phyloP scores from a whole-genome alignment of 2,113 vertebrate species.

The Pontoporia blainvillei region DNA sequence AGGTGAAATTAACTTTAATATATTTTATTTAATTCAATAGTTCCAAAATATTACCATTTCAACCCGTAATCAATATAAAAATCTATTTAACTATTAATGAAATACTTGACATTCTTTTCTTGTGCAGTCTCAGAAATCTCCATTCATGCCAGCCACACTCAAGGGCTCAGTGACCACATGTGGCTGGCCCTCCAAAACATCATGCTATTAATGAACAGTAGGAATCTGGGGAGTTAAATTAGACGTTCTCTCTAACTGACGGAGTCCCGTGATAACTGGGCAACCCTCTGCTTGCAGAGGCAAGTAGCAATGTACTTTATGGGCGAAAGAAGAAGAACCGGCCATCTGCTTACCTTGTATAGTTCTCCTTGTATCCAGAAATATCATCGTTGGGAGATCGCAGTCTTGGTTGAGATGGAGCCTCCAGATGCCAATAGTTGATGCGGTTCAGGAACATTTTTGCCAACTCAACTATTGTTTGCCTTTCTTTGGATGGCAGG shows the following conservation, averaged over 20 bases:
- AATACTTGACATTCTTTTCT: neutral
- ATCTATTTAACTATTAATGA: neutral
- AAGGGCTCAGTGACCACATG: neutral
- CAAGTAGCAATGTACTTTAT: neutral
- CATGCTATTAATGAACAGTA: neutral
- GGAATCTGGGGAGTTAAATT: neutral
- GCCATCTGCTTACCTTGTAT: constrained; percentile 89
- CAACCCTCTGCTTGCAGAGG: neutral
- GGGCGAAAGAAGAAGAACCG: neutral
- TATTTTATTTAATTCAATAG: neutral
- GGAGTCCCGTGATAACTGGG: neutral
- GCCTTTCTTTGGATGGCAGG: constrained; percentile 95
- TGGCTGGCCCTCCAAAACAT: neutral
- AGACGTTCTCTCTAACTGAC: neutral
- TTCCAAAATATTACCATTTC: neutral
- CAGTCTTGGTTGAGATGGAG: constrained; percentile 92
- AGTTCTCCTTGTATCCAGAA: constrained; percentile 96
- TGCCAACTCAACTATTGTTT: constrained; percentile 95
- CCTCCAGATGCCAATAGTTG: constrained; percentile 99
- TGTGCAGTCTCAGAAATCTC: neutral
- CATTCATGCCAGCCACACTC: neutral
- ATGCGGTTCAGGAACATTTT: constrained; percentile 99
- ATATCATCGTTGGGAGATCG: constrained; percentile 92
- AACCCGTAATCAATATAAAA: neutral
- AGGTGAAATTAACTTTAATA: neutral